phyloP scores from a whole-genome alignment of 2,113 vertebrate genomes.

The Procavia capensis region DNA sequence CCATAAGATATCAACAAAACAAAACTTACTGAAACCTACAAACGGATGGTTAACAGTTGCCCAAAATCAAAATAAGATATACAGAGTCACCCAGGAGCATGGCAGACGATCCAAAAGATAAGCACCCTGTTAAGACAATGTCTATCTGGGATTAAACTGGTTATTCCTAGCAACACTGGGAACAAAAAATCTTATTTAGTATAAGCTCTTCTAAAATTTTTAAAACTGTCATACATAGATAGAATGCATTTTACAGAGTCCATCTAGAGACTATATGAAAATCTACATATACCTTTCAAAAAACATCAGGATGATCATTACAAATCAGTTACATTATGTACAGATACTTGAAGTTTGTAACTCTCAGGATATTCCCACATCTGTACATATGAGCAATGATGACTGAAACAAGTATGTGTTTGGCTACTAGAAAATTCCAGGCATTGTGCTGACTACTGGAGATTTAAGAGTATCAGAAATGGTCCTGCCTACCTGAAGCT shows the following conservation, averaged over 20 bases:
- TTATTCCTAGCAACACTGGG: background rate
- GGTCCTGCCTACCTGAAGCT: background rate
- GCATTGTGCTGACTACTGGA: background rate
- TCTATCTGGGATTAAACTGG: background rate
- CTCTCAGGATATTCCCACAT: background rate
- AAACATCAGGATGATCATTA: background rate
- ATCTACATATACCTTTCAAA: background rate
- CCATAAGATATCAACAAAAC: conserved; percentile 21
- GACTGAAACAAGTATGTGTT: background rate
- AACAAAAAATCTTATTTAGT: background rate
- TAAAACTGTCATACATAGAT: background rate
- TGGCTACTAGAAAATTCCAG: conserved; percentile 33
- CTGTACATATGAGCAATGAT: background rate
- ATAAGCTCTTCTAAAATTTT: conserved; percentile 13
- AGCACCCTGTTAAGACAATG: background rate
- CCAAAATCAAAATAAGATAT: conserved; percentile 14
- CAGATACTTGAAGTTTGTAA: background rate
- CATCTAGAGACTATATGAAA: background rate
- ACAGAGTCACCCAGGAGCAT: background rate
- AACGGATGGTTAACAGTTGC: background rate
- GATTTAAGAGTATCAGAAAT: conserved; percentile 27
- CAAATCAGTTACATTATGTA: background rate
- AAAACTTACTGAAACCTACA: conserved; percentile 28
- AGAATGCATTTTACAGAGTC: conserved; percentile 17
- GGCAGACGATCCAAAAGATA: conserved; percentile 12